phyloP scores from a whole-genome alignment of 1,140 invertebrate species.

The Galleria mellonella region DNA sequence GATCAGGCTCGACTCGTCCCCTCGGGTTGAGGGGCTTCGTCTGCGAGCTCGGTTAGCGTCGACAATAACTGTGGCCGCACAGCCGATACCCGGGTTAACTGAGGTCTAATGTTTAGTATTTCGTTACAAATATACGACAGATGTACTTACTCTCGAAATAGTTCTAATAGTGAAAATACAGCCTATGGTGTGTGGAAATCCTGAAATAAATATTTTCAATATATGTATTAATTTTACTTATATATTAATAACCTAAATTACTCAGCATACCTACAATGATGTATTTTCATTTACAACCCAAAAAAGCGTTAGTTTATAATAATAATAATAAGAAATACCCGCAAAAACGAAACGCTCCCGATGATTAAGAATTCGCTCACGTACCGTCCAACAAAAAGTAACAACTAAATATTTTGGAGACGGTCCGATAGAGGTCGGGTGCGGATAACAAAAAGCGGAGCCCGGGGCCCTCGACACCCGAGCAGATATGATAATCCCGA shows the following conservation, averaged over 20 bases:
- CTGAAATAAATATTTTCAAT: too few species aligned
- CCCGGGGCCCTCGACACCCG: slow-evolving; percentile 40
- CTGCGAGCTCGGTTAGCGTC: slow-evolving; percentile 34
- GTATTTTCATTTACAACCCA: too few species aligned
- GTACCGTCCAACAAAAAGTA: slow-evolving; percentile 66
- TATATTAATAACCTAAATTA: too few species aligned
- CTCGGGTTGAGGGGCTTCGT: slow-evolving; percentile 41
- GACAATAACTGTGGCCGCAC: slow-evolving; percentile 27
- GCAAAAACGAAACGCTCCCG: slow-evolving; percentile 21
- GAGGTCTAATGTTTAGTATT: slow-evolving; percentile 11
- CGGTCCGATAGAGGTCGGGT: slow-evolving; percentile 60
- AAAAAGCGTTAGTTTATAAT: too few species aligned
- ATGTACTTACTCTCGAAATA: too few species aligned
- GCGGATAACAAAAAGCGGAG: slow-evolving; percentile 62
- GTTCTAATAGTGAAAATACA: too few species aligned
- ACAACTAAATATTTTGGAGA: slow-evolving; percentile 72
- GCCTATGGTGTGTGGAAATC: too few species aligned
- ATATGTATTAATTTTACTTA: too few species aligned
- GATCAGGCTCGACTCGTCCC: slow-evolving; percentile 31
- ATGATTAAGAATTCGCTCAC: slow-evolving; percentile 62
- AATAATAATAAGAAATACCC: slow-evolving; percentile 2
- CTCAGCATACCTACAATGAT: too few species aligned
- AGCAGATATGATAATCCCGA: slow-evolving; percentile 69
- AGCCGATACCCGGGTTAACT: slow-evolving; percentile 33
- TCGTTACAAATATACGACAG: too few species aligned